These are phyloP conservation scores for Leptinotarsa peninsularis DNA, from an alignment of 2,888 invertebrate genomes.

Conservation along the genomic window DNA sequence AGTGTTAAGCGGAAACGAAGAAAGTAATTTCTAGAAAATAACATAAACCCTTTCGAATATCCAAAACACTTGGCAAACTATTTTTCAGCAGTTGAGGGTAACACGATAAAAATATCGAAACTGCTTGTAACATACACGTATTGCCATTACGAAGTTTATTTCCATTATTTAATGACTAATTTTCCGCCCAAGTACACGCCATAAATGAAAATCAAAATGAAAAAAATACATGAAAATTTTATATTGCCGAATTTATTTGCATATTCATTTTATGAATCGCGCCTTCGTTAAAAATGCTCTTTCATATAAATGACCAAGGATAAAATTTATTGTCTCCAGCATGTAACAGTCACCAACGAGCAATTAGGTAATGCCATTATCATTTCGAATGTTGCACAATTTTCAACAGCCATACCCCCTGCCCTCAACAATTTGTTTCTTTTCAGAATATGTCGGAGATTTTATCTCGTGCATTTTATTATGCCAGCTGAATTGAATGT, in stretches of 20 bases:
- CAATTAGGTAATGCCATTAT: neutral
- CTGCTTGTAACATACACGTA: no score
- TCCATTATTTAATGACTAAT: no score
- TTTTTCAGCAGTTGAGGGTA: no score
- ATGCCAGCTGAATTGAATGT: neutral
- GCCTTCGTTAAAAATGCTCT: neutral
- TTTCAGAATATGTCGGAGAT: neutral
- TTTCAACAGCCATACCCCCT: neutral
- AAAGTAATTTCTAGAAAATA: no score
- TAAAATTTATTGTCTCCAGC: neutral
- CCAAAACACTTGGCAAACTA: no score
- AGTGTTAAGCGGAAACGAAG: no score
- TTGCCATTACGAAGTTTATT: no score
- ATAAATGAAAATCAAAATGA: neutral
- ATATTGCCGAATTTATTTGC: neutral
- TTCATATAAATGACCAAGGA: neutral
- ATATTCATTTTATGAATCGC: neutral
- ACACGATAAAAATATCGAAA: no score
- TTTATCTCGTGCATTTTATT: neutral
- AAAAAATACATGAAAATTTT: neutral
- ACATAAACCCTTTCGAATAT: no score
- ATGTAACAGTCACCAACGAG: neutral
- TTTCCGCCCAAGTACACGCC: neutral
- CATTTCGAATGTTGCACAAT: neutral
- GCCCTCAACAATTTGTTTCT: neutral